Conservation (phyloP, 92 coral and sea anemone species). For the Phenganax subtilis region DNA sequence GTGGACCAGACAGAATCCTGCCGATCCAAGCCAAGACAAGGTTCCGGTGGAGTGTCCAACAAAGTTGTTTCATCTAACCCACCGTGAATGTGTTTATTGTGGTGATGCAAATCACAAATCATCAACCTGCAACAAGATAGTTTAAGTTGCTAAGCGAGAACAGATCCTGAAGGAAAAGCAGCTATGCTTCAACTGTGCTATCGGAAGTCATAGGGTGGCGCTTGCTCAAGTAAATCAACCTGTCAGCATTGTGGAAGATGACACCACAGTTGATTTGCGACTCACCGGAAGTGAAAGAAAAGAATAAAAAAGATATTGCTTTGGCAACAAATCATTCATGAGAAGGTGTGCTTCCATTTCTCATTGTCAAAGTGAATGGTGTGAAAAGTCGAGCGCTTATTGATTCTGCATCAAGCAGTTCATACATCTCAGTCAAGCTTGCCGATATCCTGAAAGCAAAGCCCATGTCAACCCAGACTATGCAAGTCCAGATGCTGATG, state of each 20-base stretch:
- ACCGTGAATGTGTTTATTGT: slow-evolving; percentile 4
- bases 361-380: slow-evolving; percentile 42
- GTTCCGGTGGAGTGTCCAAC: neutral
- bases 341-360: slow-evolving; percentile 45
- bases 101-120: neutral
- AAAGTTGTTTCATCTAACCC: neutral
- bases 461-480: slow-evolving; percentile 39
- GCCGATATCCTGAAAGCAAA: slow-evolving; percentile 44
- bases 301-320: slow-evolving; percentile 17
- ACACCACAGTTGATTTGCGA: slow-evolving; percentile 46
- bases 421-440: slow-evolving; percentile 48
- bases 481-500: slow-evolving; percentile 50
- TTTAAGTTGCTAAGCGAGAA: neutral
- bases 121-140: neutral
- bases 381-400: slow-evolving; percentile 45
- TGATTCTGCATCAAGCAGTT: slow-evolving; percentile 53
- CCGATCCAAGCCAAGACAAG: neutral
- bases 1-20: neutral
- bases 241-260: slow-evolving; percentile 34
- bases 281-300: neutral
- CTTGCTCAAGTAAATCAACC: slow-evolving; percentile 34
- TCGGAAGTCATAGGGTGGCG: slow-evolving; percentile 13
- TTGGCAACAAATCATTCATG: slow-evolving; percentile 30
- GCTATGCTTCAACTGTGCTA: neutral
- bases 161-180: neutral